Percentiles rank a stretch among this genome's conserved stretches.
These are phyloP conservation scores for Ophion costatus DNA, from an alignment of 2,888 invertebrate genomes.

Conservation along the genomic window DNA sequence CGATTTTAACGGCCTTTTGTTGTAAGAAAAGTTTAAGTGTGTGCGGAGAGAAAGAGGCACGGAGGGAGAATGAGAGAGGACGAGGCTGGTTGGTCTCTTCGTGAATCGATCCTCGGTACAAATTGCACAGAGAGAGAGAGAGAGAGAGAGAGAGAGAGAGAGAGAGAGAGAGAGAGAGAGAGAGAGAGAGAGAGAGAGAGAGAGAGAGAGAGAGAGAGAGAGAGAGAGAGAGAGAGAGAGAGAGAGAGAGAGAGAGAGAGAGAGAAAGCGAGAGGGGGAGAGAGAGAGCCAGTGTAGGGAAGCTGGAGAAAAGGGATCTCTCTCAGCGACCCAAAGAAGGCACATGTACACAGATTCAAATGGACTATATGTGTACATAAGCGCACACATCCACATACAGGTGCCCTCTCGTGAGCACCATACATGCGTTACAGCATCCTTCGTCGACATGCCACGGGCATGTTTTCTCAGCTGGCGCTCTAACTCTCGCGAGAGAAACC, in stretches of 20 bases:
- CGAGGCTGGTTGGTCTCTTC: constrained; percentile 42
- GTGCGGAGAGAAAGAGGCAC: background rate
- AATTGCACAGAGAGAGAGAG: constrained; percentile 56
- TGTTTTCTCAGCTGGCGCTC: constrained; percentile 83
- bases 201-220: constrained; percentile 16
- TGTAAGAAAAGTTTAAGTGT: constrained; percentile 59
- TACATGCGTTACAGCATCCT: constrained; percentile 66
- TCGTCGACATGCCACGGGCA: constrained; percentile 77
- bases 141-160: background rate
- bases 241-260: background rate
- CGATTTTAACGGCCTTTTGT: constrained; percentile 58
- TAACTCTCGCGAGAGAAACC: constrained; percentile 73
- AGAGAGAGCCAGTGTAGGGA: background rate
- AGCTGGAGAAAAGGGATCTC: constrained; percentile 43
- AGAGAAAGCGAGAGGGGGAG: background rate
- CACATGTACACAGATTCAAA: constrained; percentile 44
- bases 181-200: constrained; percentile 1
- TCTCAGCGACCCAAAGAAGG: constrained; percentile 44
- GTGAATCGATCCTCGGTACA: constrained; percentile 68
- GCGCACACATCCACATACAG: constrained; percentile 21
- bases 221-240: background rate
- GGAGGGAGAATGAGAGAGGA: background rate
- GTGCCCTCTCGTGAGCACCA: constrained; percentile 35
- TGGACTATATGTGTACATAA: background rate
- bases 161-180: background rate